Conservation (phyloP, 2,113 vertebrate species). For the Ammodytes dubius region DNA sequence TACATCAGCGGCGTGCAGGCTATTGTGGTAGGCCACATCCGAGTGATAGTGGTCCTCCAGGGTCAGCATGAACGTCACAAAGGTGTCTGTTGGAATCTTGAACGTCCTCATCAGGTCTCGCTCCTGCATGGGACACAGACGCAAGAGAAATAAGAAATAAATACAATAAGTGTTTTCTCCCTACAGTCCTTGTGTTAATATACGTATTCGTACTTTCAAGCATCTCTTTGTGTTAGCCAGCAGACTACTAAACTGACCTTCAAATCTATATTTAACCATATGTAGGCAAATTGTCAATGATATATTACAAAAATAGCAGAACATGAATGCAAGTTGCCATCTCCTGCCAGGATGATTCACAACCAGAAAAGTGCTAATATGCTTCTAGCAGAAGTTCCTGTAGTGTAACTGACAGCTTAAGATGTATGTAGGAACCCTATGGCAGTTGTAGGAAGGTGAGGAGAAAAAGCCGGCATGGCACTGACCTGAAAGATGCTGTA, state of each 20-base stretch:
- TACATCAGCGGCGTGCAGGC: conserved; percentile 96
- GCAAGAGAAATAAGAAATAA: conserved; percentile 5
- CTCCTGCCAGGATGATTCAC: conserved; percentile 44
- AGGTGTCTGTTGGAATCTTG: conserved; percentile 95
- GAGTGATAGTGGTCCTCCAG: conserved; percentile 97
- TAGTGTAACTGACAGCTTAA: conserved; percentile 17
- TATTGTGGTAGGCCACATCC: conserved; percentile 97
- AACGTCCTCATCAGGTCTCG: conserved; percentile 96
- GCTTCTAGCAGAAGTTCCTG: conserved; percentile 44
- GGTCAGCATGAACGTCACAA: conserved; percentile 98
- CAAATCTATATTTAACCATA: neutral
- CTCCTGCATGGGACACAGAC: conserved; percentile 84
- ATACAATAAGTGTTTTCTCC: neutral
- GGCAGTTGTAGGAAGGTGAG: neutral
- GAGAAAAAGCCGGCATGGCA: conserved; percentile 5
- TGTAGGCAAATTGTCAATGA: conserved; percentile 4
- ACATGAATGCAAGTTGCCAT: neutral
- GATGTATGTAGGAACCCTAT: neutral
- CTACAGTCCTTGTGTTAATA: neutral
- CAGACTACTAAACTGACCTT: neutral
- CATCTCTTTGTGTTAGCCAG: neutral
- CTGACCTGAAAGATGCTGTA: conserved; percentile 97
- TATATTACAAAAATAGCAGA: neutral
- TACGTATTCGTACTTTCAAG: neutral
- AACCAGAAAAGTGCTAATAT: conserved; percentile 24